Evolutionary conservation across 2,797 vertebrate species (phyloP), one percentile per base, ranked within the genome.

Genomic region (Hemibagrus guttatus): DNA sequence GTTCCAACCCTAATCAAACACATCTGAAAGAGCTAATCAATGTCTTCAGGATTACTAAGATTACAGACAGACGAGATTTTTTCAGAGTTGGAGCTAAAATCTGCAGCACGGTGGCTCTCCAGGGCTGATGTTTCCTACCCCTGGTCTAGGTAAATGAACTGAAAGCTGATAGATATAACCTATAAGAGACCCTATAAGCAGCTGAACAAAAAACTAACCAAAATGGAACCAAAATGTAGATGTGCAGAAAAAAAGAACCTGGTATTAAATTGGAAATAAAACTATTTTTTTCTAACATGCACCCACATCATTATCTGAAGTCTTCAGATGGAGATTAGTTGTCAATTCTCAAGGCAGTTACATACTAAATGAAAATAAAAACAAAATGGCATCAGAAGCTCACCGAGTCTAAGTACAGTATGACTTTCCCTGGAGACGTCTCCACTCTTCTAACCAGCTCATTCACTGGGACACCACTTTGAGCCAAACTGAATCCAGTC

Each of bases 321-420:
- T 61, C 3, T 63, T 63, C 8, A n/a, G 7, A 6, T 46, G 13
- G 21, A 63, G 21, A 19, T 59, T 2, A 0, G 28, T 23, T 80
- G 26, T 35, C 5, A 31, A 1, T 19, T 78, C 4, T 11, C 58
- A 21, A 59, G 16, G 9, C 11, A 12, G 7, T 58, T 58, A n/a
- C 6, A 21, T 58, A 58, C 9, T 59, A 39, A 39, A 2, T 49
- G 39, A 49, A 52, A 49, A 66, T 64, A 4, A 13, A 2, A 66
- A 83, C 8, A 58, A n/a, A 66, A n/a, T 56, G 58, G 16, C 35
- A 63, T n/a, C 21, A 56, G 46, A 28, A 23, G 1, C 95, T 91
- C 64, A 95, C 94, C 0, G 93, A 93, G 90, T 94, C 93, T 76
- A 95, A 87, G 90, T 95, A 95, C 56, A 96, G 76, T 84, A 94